Base-by-base conservation (phyloP, 2,888 invertebrate species). In the Eudasyphora cyanicolor region DNA sequence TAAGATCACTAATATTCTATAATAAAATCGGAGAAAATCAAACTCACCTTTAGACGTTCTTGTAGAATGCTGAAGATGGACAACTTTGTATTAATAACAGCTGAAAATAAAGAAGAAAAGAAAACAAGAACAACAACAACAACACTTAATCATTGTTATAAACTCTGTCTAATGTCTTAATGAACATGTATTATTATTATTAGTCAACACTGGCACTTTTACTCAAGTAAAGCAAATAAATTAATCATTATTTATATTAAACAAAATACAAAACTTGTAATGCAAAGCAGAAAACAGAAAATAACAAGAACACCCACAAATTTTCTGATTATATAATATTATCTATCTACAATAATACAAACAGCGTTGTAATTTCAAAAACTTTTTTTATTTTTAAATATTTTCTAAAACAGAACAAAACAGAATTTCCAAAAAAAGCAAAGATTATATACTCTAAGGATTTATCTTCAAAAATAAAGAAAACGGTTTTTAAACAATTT, bases 381-480 rank as follows among this genome's bases (percentile, higher is more conserved):
- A 17, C 64, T 79, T 76, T 82, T 82, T 76, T 82, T 71, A 82
- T 79, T 79, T 76, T 54, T 57, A 73, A 71, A 57, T 73, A 54
- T 57, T 42, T 57, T 21, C 54, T 29, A 76, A 76, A 69, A 29
- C 27, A 49, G 0, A 35, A 14, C 0, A 32, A 69, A 70, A 54
- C 19, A 64, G 49, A 78, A 10, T 45, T 42, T 54, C 62, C 10
- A 14, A 54, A 77, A 75, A 19, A 42, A 29, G 2, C 27, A 69
- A 21, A 49, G n/a, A 45, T n/a, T 54, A 73, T 51, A 54, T 51
- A 62, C 10, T 21, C 27, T 60, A 60, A 60, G 14, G 29, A 60
- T 38, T 70, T 82, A 49, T 78, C 77, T 78, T 75, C 32, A 71
- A 78, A n/a, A 78, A 78, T 78, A 82, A 74, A 82, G 60, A 35